Evolutionary conservation across 2,888 invertebrate species (phyloP).

Genomic region (Caenorhabditis sp.): DNA sequence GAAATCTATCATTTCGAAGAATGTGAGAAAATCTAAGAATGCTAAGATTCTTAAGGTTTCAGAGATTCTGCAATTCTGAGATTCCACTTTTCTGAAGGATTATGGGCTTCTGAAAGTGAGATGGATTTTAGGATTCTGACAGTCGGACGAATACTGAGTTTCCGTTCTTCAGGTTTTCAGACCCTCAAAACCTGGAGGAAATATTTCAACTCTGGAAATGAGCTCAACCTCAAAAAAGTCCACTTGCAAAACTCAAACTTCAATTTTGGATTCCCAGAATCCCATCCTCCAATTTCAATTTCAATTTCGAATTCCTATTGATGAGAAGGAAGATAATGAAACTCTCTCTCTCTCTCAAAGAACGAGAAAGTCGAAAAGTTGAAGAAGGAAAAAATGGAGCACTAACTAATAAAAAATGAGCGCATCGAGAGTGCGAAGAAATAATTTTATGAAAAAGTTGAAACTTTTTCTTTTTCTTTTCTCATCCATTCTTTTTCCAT

Average conservation of each 20-base stretch:
- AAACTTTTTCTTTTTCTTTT: slow-evolving; percentile 27
- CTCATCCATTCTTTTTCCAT: slow-evolving; percentile 2
- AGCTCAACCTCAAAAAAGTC: neutral
- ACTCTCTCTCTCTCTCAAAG: neutral
- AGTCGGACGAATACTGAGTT: too few relatives aligned
- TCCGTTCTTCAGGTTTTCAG: too few relatives aligned
- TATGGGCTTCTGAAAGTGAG: too few relatives aligned
- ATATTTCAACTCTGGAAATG: neutral
- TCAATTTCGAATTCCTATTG: slow-evolving; percentile 12
- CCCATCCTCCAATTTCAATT: slow-evolving; percentile 15
- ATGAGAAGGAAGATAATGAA: slow-evolving; percentile 43
- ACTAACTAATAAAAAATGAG: slow-evolving; percentile 62
- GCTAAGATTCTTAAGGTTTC: neutral
- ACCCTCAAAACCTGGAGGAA: too few relatives aligned
- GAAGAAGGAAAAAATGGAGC: slow-evolving; percentile 21
- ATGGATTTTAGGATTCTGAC: too few relatives aligned
- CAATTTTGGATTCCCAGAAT: slow-evolving; percentile 7
- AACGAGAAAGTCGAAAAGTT: slow-evolving; percentile 23
- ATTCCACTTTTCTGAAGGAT: neutral
- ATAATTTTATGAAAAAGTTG: slow-evolving; percentile 62
- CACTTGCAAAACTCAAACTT: neutral
- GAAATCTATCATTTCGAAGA: neutral
- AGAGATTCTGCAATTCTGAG: neutral
- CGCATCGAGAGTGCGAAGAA: slow-evolving; percentile 56
- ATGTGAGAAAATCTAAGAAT: neutral